Base-by-base conservation (phyloP, 2,888 invertebrate genomes). In the Zygaena filipendulae region DNA sequence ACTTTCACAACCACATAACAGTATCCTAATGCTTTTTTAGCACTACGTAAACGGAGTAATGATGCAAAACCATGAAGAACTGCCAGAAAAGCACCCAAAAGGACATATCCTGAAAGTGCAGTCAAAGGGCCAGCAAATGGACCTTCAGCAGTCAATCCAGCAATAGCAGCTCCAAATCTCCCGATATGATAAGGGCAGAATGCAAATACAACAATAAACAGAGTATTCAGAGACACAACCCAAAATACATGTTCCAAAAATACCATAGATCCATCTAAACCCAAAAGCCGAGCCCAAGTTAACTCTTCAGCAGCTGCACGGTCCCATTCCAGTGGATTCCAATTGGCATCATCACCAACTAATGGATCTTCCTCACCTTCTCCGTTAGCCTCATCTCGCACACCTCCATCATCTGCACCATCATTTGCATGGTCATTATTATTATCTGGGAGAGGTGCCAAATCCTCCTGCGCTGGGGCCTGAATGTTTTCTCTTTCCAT, bases 311-410 rank as follows among this genome's bases (percentile, higher is more conserved):
- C 95, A 0, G 97, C 96, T 0, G 96, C 96, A 38, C 97, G 83
- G 58, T 98, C 97, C 97, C 97, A 98, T 56, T 97, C 97, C 85
- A 97, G 95, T 0, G 96, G 97, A 68, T 97, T 97, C 96, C 97
- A 97, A 53, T 96, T 96, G 35, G 87, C 91, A 49, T 91, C 91
- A 52, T 91, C 90, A 3, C 87, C 86, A 16, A 82, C 86, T 41
- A 85, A 59, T 13, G 83, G 71, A 45, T 86, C 82, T 49, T 80
- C 83, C 11, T 45, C 63, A 23, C 54, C 57, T 43, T 74, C 59
- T 44, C 71, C 54, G 47, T 69, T 50, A 27, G 59, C 53, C 48
- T 82, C 49, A 43, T 82, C 49, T 46, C 77, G 43, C 25, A 64
- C 39, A 25, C 52, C 53, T 22, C 50, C 62, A 27, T 68, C 70